Percentiles rank a stretch among this genome's conserved stretches.
phyloP scores from a whole-genome alignment of 2,113 vertebrate species.

The Cyphomyrus plagiostoma region DNA sequence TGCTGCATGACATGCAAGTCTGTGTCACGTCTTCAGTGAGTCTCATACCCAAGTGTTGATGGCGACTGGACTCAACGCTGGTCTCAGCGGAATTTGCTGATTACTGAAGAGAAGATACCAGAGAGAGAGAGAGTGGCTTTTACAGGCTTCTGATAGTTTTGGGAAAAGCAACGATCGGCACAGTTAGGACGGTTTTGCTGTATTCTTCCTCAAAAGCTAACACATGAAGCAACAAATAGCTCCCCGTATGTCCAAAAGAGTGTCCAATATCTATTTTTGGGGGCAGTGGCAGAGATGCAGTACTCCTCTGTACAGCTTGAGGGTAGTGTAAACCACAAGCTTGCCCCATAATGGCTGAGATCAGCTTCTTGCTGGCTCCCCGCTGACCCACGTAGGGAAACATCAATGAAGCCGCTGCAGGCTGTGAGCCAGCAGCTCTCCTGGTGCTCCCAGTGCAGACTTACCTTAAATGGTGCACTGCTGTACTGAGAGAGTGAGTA shows the following conservation, averaged over 20 bases:
- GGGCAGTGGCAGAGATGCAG: not conserved
- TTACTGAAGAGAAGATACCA: not conserved
- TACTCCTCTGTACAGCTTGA: not conserved
- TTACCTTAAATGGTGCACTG: conserved; percentile 2
- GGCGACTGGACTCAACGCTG: not conserved
- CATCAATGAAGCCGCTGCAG: not conserved
- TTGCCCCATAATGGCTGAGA: not conserved
- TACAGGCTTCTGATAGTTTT: not conserved
- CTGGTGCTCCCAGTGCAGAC: not conserved
- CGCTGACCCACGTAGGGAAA: not conserved
- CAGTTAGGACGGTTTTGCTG: not conserved
- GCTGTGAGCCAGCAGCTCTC: not conserved
- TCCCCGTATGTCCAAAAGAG: not conserved
- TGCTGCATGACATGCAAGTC: not conserved
- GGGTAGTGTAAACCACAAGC: not conserved
- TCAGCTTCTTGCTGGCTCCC: not conserved
- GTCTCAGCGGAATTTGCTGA: not conserved
- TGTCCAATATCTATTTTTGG: not conserved
- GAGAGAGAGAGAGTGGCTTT: not conserved
- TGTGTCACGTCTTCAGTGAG: not conserved
- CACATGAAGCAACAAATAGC: not conserved
- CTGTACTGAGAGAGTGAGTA: not conserved
- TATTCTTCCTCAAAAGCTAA: not conserved
- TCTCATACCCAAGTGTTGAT: not conserved
- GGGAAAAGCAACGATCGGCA: not conserved